Base-by-base conservation (phyloP, 2,797 vertebrate species). In the Tachyglossus aculeatus region DNA sequence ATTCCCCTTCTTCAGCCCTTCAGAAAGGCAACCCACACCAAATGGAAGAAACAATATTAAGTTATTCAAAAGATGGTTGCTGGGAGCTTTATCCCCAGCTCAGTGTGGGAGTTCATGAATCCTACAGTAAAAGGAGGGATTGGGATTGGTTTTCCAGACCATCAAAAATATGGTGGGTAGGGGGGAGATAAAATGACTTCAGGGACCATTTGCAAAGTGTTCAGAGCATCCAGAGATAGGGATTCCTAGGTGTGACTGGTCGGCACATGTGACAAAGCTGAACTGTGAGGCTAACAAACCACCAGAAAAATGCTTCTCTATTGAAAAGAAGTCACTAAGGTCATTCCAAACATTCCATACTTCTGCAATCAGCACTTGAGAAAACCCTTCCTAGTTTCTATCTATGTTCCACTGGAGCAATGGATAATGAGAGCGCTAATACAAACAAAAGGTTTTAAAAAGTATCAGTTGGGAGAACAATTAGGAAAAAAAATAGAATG, bases 361-460 rank as follows among this genome's bases (percentile, higher is more conserved):
- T 78, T 16, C 39, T 31, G 5, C 4, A 67, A 12, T 59, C 40
- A 60, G n/a, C 36, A 27, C 13, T 71, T 82, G 21, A 71, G 71
- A 78, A 80, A 84, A 38, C 4, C 41, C 71, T 69, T 13, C 37
- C 16, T 2, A 32, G 61, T 45, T 68, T 80, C 48, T 7, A 0
- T 47, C 39, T 76, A 15, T 6, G 81, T 85, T 77, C 74, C 59
- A 15, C 36, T 40, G 27, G 57, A 83, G 31, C 81, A 80, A 43
- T 4, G 86, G 58, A 45, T 24, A 4, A 44, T 18, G 5, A 3
- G 10, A 21, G 12, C 11, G 24, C n/a, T 57, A 68, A n/a, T 47
- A 41, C 57, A 66, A 74, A 48, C 33, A 53, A 67, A 77, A 62
- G 7, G 2, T 40, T 78, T 85, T 83, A 0, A 52, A 48, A 72